Base-by-base conservation (phyloP, 2,797 vertebrate genomes). In the Sebastes trivittatus region DNA sequence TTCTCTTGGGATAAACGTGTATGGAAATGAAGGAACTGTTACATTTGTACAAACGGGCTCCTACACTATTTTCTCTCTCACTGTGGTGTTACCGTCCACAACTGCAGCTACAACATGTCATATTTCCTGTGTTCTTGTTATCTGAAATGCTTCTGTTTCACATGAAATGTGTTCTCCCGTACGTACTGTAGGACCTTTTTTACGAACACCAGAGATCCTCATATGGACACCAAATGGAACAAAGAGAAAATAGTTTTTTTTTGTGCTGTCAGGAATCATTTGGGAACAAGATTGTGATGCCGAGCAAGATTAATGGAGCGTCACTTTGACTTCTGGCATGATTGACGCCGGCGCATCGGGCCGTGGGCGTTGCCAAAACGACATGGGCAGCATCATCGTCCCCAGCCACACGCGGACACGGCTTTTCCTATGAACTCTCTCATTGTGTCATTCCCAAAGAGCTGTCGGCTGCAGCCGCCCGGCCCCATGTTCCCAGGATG, bases 151-250 rank as follows among this genome's bases (percentile, higher is more conserved):
- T 79, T 87, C 84, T 76, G 75, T 88, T 89, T 87, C 85, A 36
- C 68, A 83, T 85, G 77, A 89, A 83, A 87, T 70, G 54, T 75
- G 72, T 82, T 86, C 75, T 75, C 56, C 75, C 34, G 46, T 49
- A 49, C 7, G 16, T 5, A 66, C 81, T 34, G 32, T 14, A 49
- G 46, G 66, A 80, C 4, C 10, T 54, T 81, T 82, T 36, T 77
- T 78, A 77, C 67, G 29, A 80, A 85, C 80, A 77, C 87, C 77
- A 88, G 70, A 87, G 59, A 85, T 32, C 46, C 81, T 91, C 87
- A 87, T 87, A 84, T 84, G 88, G 90, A 93, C 80, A 87, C 89
- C 90, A 90, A 93, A 93, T 88, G 90, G 90, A 91, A 88, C 81
- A 60, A 75, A 83, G 76, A 87, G 68, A 72, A 83, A 78, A 49